phyloP scores from a whole-genome alignment of 2,113 vertebrate species.

The Scortum barcoo region DNA sequence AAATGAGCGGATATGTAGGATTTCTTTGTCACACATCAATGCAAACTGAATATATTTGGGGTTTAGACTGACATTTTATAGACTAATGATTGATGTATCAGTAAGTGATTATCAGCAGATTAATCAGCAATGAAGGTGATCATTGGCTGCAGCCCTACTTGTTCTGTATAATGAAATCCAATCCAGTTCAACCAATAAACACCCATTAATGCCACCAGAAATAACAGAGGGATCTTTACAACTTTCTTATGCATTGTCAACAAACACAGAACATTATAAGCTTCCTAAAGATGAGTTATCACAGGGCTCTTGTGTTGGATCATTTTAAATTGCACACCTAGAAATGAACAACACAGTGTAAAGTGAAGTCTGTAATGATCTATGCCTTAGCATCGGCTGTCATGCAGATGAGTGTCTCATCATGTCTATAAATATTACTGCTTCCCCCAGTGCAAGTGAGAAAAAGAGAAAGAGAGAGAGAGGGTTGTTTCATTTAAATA shows the following conservation, averaged over 20 bases:
- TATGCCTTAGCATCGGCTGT: background rate
- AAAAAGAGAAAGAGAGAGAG: constrained; percentile 9
- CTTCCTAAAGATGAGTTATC: background rate
- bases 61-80: background rate
- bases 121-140: background rate
- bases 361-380: constrained; percentile 22
- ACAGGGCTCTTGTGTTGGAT: background rate
- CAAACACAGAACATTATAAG: background rate
- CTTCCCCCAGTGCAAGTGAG: background rate
- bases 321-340: background rate
- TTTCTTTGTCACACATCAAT: background rate
- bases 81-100: background rate
- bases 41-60: background rate
- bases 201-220: background rate
- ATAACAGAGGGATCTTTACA: background rate
- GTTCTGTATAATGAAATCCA: background rate
- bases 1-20: no score
- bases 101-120: background rate
- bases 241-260: background rate
- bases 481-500: background rate
- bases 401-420: background rate
- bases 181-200: background rate
- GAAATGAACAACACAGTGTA: background rate
- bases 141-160: background rate
- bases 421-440: constrained; percentile 20